These are phyloP conservation scores for Ichneumoninae sp. DNA, from an alignment of 2,888 invertebrate genomes.

Conservation along the genomic window DNA sequence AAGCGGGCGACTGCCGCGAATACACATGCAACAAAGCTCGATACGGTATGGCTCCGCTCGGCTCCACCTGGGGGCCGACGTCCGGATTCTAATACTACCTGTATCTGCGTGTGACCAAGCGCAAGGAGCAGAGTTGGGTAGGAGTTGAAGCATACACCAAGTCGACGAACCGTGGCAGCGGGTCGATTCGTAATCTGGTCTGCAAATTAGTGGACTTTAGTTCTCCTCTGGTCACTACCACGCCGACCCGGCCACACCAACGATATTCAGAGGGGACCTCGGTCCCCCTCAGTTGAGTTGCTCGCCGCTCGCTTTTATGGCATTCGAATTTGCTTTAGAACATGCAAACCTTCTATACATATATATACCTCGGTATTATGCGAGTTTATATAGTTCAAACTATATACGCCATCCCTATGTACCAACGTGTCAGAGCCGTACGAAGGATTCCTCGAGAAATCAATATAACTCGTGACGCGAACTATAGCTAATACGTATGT, in stretches of 20 bases:
- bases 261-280: slow-evolving; percentile 31
- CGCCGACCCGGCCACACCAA: slow-evolving; percentile 13
- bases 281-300: slow-evolving; percentile 19
- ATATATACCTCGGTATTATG: slow-evolving; percentile 12
- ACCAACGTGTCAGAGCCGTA: slow-evolving; percentile 17
- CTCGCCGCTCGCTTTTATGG: slow-evolving; percentile 56
- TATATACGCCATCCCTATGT: slow-evolving; percentile 16
- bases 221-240: slow-evolving; percentile 39
- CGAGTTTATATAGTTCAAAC: background rate
- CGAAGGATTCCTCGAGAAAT: slow-evolving; percentile 58
- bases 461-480: slow-evolving; percentile 51
- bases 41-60: background rate
- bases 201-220: slow-evolving; percentile 59
- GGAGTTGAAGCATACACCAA: slow-evolving; percentile 18
- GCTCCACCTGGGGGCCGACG: background rate
- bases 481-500: slow-evolving; percentile 11
- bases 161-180: slow-evolving; percentile 29
- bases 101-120: slow-evolving; percentile 19
- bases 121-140: slow-evolving; percentile 13
- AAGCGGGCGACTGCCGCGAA: background rate
- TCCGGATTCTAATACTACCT: slow-evolving; percentile 2
- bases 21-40: background rate
- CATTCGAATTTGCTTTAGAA: slow-evolving; percentile 63
- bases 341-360: slow-evolving; percentile 54
- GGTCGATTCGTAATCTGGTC: slow-evolving; percentile 59